Percentiles rank a stretch among this genome's conserved stretches.
Evolutionary conservation across 2,888 invertebrate genomes (phyloP).

Genomic region (Pyrrhia umbra): DNA sequence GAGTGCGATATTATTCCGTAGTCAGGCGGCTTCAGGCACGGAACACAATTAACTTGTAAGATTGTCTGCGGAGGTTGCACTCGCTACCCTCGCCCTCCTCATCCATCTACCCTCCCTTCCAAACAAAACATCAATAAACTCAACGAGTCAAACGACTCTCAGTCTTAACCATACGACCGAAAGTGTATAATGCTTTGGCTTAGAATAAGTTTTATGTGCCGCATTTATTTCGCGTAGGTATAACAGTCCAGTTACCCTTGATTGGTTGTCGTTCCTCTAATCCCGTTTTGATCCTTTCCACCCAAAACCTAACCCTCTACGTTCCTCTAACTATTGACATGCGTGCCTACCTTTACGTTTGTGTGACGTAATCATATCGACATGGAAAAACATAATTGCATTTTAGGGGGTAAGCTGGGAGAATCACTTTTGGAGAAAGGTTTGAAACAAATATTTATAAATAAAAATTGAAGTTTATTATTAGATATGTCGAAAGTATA

Average conservation of each 20-base stretch:
- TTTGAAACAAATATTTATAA: no score
- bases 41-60: constrained; percentile 91
- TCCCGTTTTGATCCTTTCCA: constrained; percentile 93
- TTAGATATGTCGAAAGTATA: no score
- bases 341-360: constrained; percentile 82
- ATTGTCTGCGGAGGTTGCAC: constrained; percentile 90
- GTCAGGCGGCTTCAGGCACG: constrained; percentile 87
- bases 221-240: constrained; percentile 90
- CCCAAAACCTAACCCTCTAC: constrained; percentile 90
- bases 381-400: constrained; percentile 55
- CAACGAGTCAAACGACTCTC: constrained; percentile 63
- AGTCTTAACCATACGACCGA: constrained; percentile 65
- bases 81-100: constrained; percentile 85
- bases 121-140: constrained; percentile 90
- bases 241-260: constrained; percentile 91
- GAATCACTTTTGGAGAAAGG: background rate
- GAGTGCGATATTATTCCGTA: constrained; percentile 87
- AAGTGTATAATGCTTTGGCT: constrained; percentile 63
- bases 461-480: no score
- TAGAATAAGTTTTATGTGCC: constrained; percentile 87
- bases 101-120: constrained; percentile 87
- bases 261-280: constrained; percentile 93
- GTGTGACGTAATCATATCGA: constrained; percentile 70
- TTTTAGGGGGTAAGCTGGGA: constrained; percentile 30
- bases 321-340: constrained; percentile 89